phyloP scores from a whole-genome alignment of 2,888 invertebrate genomes.

The Thyatira batis region DNA sequence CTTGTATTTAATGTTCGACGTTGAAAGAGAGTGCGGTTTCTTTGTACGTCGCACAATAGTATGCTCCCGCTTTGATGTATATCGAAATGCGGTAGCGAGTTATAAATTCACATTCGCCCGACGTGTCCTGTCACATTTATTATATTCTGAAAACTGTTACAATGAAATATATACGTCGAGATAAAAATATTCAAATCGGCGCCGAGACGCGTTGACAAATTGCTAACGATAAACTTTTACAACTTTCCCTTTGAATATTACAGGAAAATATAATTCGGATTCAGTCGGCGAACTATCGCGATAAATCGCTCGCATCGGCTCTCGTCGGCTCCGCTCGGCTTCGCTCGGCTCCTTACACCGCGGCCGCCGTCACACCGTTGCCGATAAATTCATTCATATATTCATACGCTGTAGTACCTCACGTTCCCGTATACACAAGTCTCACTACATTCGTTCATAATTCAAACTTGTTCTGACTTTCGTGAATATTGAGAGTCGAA shows the following conservation, averaged over 20 bases:
- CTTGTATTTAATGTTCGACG: not conserved
- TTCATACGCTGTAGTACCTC: slow-evolving; percentile 6
- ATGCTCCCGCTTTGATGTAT: not conserved
- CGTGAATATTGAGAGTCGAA: slow-evolving; percentile 2
- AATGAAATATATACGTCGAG: slow-evolving; percentile 16
- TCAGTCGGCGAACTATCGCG: slow-evolving; percentile 34
- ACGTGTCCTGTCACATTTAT: not conserved
- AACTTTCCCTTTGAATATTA: slow-evolving; percentile 36
- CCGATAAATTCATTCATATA: slow-evolving; percentile 10
- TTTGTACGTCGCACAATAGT: slow-evolving; percentile 1
- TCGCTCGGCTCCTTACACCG: slow-evolving; percentile 8
- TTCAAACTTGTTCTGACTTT: slow-evolving; percentile 18
- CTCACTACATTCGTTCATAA: slow-evolving; percentile 19
- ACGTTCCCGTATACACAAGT: not conserved
- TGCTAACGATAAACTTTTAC: slow-evolving; percentile 49
- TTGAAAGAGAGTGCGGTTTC: slow-evolving; percentile 1
- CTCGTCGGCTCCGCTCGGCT: slow-evolving; percentile 8
- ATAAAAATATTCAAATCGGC: slow-evolving; percentile 41
- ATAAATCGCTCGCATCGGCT: slow-evolving; percentile 32
- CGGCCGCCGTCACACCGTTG: slow-evolving; percentile 10
- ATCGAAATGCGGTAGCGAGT: not conserved
- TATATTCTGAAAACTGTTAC: slow-evolving; percentile 12
- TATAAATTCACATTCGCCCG: slow-evolving; percentile 1
- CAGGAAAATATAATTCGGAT: slow-evolving; percentile 35
- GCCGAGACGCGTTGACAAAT: slow-evolving; percentile 45